Evolutionary conservation across 2,797 vertebrate species (phyloP), one percentile per base, ranked within the genome.

Genomic region (Cyclura pinguis): DNA sequence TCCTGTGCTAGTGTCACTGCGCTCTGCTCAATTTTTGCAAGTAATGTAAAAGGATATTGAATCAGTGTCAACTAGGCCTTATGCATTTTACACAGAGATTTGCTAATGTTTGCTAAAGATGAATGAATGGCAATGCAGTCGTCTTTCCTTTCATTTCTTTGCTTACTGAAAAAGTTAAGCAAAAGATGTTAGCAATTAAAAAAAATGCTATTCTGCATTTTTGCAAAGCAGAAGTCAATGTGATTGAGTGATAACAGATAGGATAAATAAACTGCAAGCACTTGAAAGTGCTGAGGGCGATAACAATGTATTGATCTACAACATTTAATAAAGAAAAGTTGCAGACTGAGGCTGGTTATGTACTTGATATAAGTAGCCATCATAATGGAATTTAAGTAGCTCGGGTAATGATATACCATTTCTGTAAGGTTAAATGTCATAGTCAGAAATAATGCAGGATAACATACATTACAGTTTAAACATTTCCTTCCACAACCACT

Each of bases 291-390:
- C 47, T 0, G 0, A 93, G 20, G 52, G 24, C 87, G 16, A 77
- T 91, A 85, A 78, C 22, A 90, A n/a, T 14, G 2, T 89, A 91
- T 89, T 95, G 82, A 93, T 92, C 74, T 83, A 72, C 18, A 83
- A 55, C 0, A 87, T 88, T 87, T 95, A 91, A 89, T 80, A 55
- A 93, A 92, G 90, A 85, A 92, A 92, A 85, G 6, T 89, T 94
- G 42, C 22, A 83, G 87, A 73, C 1, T 81, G 89, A 93, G 89
- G 3, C 7, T 90, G 2, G 1, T 77, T 93, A 88, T 88, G 1
- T 80, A 18, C 84, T 94, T 93, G 88, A 76, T 78, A 55, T 77
- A 52, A 93, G 91, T 93, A 93, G 38, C 67, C 14, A 10, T 5
- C 5, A 80, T 12, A 89, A 84, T 0, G 80, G 29, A 91, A 55